Evolutionary conservation across 1,140 invertebrate species (phyloP).

Genomic region (Lordiphosa mommai): DNA sequence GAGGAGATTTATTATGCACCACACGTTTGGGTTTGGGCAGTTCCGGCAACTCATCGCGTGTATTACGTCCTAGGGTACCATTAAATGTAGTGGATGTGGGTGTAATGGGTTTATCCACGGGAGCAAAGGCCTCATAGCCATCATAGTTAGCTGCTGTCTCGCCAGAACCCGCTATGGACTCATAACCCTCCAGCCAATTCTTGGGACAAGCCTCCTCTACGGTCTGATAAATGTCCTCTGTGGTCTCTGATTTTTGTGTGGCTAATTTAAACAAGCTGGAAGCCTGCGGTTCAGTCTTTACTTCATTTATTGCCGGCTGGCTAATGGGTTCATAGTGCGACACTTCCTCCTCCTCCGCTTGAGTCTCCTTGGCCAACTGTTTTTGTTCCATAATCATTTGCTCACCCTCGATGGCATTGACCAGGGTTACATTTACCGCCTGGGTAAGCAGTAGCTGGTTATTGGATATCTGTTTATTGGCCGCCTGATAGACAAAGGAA

Average conservation of each 20-base stretch:
- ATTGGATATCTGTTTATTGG: constrained; percentile 61
- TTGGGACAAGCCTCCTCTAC: constrained; percentile 43
- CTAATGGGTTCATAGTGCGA: constrained; percentile 75
- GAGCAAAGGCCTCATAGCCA: constrained; percentile 68
- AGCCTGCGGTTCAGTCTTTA: constrained; percentile 52
- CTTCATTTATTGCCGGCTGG: constrained; percentile 14
- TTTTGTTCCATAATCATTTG: constrained; percentile 72
- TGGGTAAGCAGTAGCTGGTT: constrained; percentile 63
- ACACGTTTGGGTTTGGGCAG: constrained; percentile 67
- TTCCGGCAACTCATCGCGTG: constrained; percentile 65
- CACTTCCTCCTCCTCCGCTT: not conserved
- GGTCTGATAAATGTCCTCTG: constrained; percentile 70
- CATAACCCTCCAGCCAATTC: constrained; percentile 67
- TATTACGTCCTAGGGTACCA: constrained; percentile 56
- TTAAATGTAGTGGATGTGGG: constrained; percentile 13
- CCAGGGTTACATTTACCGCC: constrained; percentile 64
- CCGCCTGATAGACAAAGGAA: constrained; percentile 65
- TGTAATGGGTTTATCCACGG: constrained; percentile 11
- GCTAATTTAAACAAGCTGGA: constrained; percentile 53
- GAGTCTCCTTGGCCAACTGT: constrained; percentile 27
- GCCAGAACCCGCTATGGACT: constrained; percentile 64
- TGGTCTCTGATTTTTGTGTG: constrained; percentile 13
- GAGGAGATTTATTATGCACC: constrained; percentile 53
- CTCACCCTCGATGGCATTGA: constrained; percentile 66
- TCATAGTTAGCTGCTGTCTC: constrained; percentile 33